These are phyloP conservation scores for Caenorhabditis sp. DNA, from an alignment of 2,888 invertebrate species.

Conservation along the genomic window DNA sequence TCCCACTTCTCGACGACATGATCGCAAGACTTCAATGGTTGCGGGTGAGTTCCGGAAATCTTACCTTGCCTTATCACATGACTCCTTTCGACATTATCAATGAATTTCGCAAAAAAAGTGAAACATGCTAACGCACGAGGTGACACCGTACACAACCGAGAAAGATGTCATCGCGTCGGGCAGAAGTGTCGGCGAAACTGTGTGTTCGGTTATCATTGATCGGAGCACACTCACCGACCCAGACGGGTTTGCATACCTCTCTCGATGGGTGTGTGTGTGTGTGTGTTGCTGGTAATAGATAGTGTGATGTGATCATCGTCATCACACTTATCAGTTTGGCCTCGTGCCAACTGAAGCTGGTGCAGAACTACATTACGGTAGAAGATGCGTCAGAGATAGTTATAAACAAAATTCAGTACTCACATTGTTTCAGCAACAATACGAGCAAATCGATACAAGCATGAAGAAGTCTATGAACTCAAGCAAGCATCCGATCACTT, in stretches of 20 bases:
- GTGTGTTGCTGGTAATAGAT: neutral
- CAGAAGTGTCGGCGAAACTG: constrained; percentile 13
- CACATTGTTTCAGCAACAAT: constrained; percentile 39
- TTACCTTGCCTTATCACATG: constrained; percentile 11
- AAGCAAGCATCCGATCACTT: neutral
- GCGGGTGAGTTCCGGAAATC: constrained; percentile 32
- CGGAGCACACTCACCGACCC: constrained; percentile 8
- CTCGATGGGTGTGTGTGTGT: too few species aligned
- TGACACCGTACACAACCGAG: neutral
- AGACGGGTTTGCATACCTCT: constrained; percentile 5
- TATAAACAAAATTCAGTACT: neutral
- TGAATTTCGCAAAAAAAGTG: neutral
- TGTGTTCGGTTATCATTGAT: constrained; percentile 11
- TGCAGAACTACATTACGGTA: neutral
- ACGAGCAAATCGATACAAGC: neutral
- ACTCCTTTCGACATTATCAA: constrained; percentile 20
- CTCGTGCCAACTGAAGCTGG: neutral
- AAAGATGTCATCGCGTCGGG: neutral
- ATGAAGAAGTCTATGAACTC: neutral
- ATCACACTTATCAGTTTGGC: constrained; percentile 19
- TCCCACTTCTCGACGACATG: constrained; percentile 27
- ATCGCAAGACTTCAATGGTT: constrained; percentile 25
- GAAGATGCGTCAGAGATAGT: neutral
- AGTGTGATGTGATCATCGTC: neutral
- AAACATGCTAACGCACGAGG: neutral